These are phyloP conservation scores for Bradypodion ventrale DNA, from an alignment of 2,797 vertebrate genomes.

Conservation along the genomic window DNA sequence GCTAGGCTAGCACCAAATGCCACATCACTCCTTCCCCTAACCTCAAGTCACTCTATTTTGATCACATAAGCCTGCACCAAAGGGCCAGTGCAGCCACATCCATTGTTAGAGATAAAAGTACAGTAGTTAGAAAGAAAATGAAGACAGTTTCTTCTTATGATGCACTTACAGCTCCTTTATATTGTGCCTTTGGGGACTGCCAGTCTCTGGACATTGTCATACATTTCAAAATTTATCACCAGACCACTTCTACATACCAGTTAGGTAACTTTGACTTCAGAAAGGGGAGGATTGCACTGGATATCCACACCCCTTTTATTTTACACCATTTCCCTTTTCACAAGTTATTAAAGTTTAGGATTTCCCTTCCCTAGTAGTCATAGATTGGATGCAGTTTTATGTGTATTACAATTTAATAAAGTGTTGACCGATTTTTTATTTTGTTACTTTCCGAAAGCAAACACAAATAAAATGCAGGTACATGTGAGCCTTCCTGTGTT, in stretches of 20 bases:
- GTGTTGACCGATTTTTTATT: neutral
- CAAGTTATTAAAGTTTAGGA: neutral
- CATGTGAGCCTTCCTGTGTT: conserved; percentile 52
- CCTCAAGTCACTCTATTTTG: no score
- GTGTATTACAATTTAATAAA: neutral
- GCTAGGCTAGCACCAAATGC: no score
- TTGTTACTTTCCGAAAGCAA: conserved; percentile 39
- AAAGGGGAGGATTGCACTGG: neutral
- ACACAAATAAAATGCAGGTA: conserved; percentile 27
- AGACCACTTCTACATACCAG: neutral
- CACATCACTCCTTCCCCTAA: no score
- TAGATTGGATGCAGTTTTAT: neutral
- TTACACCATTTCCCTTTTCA: neutral
- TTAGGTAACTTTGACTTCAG: neutral
- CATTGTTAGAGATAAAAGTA: no score
- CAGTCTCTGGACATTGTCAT: neutral
- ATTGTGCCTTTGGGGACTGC: neutral
- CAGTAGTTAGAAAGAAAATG: no score
- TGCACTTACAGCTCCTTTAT: no score
- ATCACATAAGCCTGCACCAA: no score
- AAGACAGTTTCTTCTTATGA: no score
- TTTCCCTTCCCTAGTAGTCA: neutral
- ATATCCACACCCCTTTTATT: neutral
- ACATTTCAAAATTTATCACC: neutral
- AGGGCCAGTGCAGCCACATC: no score